Base-by-base conservation (phyloP, 2,113 vertebrate species). In the Siniperca chuatsi region DNA sequence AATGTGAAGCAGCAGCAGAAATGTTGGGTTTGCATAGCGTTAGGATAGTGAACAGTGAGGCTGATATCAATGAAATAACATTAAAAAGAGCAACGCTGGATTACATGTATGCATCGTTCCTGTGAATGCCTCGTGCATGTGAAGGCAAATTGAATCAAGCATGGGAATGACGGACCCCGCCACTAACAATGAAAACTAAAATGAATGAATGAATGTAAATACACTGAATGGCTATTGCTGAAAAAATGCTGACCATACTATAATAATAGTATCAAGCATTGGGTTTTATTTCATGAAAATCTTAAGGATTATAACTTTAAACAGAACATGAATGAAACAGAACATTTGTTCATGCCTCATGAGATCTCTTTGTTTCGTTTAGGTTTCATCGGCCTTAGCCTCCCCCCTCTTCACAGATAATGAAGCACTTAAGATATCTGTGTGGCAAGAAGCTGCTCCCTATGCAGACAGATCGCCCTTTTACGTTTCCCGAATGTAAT, bases 371-470 rank as follows among this genome's bases (percentile, higher is more conserved):
- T 80, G 67, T 80, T 88, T 82, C 69, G 4, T 95, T 75, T 83
- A 99, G 98, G 91, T 99, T 97, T 93, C 98, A 99, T 94, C 98
- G 98, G 90, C 98, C 98, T n/a, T 99, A 97, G 95, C 75, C 15
- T 82, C 33, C 70, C 46, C 83, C 87, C 81, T 74, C 66, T 82
- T 86, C 64, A 78, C 78, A 91, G 89, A 94, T 91, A 86, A 90
- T 73, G 1, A 94, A 95, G 96, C 94, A 95, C 95, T 96, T 96
- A 91, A 79, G 90, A 80, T 61, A 65, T 48, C 85, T 81, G 94
- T 79, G 95, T 90, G 92, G 89, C 80, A 87, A 90, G 84, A 94
- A 91, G 91, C 93, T 92, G 92, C 86, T 89, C 88, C 67, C 82
- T 88, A 71, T 48, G 83, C 82, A 90, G 84, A 84, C 76, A 33